Evolutionary conservation across 2,797 vertebrate species (phyloP).

Genomic region (Hyperoplus lanceolatus): DNA sequence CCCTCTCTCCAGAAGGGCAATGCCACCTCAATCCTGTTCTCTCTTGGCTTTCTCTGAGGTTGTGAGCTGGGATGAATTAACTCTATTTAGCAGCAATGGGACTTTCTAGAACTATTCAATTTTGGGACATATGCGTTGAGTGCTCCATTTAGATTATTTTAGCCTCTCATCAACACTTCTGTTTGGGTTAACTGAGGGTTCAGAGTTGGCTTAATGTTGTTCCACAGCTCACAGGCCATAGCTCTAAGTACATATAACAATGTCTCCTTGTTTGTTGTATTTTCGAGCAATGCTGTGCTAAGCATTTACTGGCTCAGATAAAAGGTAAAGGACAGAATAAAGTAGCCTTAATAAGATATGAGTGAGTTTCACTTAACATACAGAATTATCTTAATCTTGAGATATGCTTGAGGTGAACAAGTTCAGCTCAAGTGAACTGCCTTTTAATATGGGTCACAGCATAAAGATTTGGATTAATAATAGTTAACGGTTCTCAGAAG

Average conservation of each 20-base stretch:
- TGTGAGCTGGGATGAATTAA: slow-evolving; percentile 10
- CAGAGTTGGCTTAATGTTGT: background rate
- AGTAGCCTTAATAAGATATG: background rate
- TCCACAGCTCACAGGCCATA: no score
- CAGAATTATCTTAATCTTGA: slow-evolving; percentile 13
- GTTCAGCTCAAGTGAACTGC: background rate
- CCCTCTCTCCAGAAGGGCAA: slow-evolving; percentile 18
- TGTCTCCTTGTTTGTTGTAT: slow-evolving; percentile 1
- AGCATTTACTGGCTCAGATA: slow-evolving; percentile 4
- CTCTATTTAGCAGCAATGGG: slow-evolving; percentile 2
- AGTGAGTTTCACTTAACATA: slow-evolving; percentile 3
- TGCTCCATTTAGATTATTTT: slow-evolving; percentile 9
- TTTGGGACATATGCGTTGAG: slow-evolving; percentile 7
- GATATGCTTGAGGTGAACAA: background rate
- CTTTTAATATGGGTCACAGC: slow-evolving; percentile 17
- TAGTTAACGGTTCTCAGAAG: slow-evolving; percentile 37
- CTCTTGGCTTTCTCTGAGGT: slow-evolving; percentile 15
- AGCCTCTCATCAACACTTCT: slow-evolving; percentile 11
- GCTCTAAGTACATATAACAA: background rate
- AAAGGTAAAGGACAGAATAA: background rate
- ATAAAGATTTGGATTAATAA: slow-evolving; percentile 44
- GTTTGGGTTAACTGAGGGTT: background rate
- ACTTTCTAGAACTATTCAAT: slow-evolving; percentile 10
- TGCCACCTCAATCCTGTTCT: slow-evolving; percentile 31
- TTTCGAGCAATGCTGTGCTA: background rate